Percentiles rank a stretch among this genome's conserved stretches.
These are phyloP conservation scores for Bombus polaris DNA, from an alignment of 1,140 invertebrate species.

Conservation along the genomic window DNA sequence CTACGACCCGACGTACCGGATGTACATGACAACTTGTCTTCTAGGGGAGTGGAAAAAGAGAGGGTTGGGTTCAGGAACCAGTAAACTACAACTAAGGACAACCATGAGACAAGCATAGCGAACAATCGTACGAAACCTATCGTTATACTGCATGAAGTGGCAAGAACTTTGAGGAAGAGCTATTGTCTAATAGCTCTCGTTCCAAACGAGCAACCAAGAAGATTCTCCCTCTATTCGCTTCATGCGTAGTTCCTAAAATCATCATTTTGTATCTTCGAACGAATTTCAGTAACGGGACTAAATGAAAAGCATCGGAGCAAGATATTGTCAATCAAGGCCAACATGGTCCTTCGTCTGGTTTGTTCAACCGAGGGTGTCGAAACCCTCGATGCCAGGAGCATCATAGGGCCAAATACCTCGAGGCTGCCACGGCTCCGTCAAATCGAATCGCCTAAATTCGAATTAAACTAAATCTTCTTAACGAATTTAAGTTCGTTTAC, in stretches of 20 bases:
- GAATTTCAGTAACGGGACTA: neutral
- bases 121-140: constrained; percentile 18
- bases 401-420: constrained; percentile 2
- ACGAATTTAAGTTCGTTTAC: constrained; percentile 32
- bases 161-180: constrained; percentile 44
- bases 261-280: neutral
- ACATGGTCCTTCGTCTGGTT: constrained; percentile 58
- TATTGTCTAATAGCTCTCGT: constrained; percentile 23
- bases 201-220: constrained; percentile 38
- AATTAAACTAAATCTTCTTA: constrained; percentile 39
- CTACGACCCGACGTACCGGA: neutral
- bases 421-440: constrained; percentile 13
- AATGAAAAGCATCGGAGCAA: constrained; percentile 40
- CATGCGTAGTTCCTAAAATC: neutral
- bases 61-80: constrained; percentile 25
- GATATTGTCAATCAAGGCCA: constrained; percentile 66
- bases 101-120: constrained; percentile 5
- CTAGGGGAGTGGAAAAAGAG: neutral
- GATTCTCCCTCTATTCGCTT: neutral
- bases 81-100: constrained; percentile 8
- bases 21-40: neutral
- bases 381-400: constrained; percentile 51
- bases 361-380: constrained; percentile 42
- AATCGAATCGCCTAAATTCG: constrained; percentile 48
- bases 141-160: constrained; percentile 7